A percentile compares a stretch with the other conserved stretches of the same genome.
Evolutionary conservation across 1,140 invertebrate species (phyloP).

Genomic region (Chionoecetes opilio): DNA sequence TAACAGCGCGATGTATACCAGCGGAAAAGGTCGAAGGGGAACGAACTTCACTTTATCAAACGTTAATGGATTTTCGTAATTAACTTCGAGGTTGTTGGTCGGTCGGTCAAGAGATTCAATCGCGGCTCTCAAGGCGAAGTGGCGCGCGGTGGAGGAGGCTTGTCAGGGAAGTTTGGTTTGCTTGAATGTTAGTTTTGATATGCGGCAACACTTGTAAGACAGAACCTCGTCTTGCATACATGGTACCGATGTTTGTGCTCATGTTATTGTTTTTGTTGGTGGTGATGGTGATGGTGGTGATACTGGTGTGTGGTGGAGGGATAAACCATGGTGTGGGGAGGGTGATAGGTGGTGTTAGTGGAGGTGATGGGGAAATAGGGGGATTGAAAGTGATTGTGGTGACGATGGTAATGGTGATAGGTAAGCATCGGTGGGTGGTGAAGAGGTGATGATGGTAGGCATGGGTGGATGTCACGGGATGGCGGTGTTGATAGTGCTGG

Average conservation of each 20-base stretch:
- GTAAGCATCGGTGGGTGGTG: no score
- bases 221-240: not conserved
- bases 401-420: not conserved
- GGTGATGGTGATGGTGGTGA: not conserved
- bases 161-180: not conserved
- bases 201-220: not conserved
- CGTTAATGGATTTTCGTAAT: slow-evolving; percentile 30
- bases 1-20: not conserved
- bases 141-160: not conserved
- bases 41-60: not conserved
- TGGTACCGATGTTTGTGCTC: not conserved
- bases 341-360: not conserved
- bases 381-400: not conserved
- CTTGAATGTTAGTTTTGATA: not conserved
- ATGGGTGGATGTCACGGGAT: not conserved
- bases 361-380: not conserved
- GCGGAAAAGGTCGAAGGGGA: not conserved
- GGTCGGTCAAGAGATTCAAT: not conserved
- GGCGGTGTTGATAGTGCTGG: not conserved
- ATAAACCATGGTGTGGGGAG: no score
- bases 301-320: not conserved
- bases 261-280: not conserved
- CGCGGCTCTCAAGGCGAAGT: not conserved
- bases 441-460: no score
- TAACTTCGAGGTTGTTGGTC: not conserved